Conservation (phyloP, 2,888 invertebrate genomes). For the Cerastoderma edule region DNA sequence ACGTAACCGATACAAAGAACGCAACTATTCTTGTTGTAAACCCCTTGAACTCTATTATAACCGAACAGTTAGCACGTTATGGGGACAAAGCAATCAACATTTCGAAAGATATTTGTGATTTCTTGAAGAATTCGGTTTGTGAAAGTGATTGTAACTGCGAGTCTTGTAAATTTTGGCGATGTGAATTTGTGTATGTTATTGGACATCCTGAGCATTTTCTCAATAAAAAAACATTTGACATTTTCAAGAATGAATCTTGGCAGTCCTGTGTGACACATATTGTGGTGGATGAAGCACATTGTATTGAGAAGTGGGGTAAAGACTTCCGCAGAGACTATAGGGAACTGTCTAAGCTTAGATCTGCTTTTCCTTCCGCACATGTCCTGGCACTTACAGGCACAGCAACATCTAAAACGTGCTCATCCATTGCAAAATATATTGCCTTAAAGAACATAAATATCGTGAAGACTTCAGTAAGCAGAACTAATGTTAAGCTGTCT, state of each 20-base stretch:
- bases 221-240: neutral
- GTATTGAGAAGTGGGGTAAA: neutral
- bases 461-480: neutral
- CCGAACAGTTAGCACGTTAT: neutral
- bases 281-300: constrained; percentile 1
- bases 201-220: neutral
- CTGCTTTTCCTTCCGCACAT: neutral
- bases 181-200: neutral
- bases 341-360: neutral
- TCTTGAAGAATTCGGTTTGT: neutral
- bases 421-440: too few species aligned
- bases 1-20: neutral
- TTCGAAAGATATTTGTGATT: neutral
- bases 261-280: neutral
- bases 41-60: neutral
- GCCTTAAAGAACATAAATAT: too few species aligned
- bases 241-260: neutral
- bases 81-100: neutral
- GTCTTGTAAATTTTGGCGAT: too few species aligned
- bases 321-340: neutral
- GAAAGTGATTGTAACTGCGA: too few species aligned
- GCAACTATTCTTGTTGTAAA: neutral
- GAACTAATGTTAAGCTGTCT: neutral
- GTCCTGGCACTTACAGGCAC: neutral
- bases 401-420: neutral